Conservation (phyloP, 1,140 invertebrate genomes). For the Aphaenogaster ashmeadi region DNA sequence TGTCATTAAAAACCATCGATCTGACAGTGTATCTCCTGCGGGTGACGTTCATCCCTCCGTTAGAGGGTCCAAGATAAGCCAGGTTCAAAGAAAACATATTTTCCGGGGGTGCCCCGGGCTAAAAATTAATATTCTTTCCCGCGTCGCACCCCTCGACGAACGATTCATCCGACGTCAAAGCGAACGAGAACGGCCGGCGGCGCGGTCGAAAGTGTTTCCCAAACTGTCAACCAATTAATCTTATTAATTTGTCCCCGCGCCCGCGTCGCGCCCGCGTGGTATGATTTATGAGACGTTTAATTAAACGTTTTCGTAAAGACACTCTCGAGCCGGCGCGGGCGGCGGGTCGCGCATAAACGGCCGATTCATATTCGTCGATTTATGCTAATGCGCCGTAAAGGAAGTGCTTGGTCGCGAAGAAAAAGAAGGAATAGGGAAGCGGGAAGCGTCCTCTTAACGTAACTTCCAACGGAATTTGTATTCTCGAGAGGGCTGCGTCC, state of each 20-base stretch:
- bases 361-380: constrained; percentile 75
- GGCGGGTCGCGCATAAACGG: constrained; percentile 7
- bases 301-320: constrained; percentile 85
- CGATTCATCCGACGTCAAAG: constrained; percentile 63
- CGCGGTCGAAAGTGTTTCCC: constrained; percentile 80
- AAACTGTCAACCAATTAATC: constrained; percentile 85
- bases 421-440: background rate
- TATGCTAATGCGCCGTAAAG: constrained; percentile 70
- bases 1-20: constrained; percentile 72
- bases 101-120: constrained; percentile 67
- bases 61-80: constrained; percentile 55
- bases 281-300: constrained; percentile 86
- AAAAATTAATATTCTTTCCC: constrained; percentile 78
- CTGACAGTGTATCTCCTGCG: constrained; percentile 42
- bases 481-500: constrained; percentile 43
- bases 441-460: background rate
- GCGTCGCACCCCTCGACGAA: constrained; percentile 22
- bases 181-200: constrained; percentile 50
- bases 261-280: constrained; percentile 44
- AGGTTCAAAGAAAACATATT: constrained; percentile 75
- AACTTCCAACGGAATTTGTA: constrained; percentile 58
- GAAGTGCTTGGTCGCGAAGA: constrained; percentile 21
- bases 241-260: constrained; percentile 84
- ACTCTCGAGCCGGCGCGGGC: constrained; percentile 38
- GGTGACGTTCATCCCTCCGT: constrained; percentile 60